phyloP scores from a whole-genome alignment of 2,888 invertebrate genomes.

The Nomada fabriciana region DNA sequence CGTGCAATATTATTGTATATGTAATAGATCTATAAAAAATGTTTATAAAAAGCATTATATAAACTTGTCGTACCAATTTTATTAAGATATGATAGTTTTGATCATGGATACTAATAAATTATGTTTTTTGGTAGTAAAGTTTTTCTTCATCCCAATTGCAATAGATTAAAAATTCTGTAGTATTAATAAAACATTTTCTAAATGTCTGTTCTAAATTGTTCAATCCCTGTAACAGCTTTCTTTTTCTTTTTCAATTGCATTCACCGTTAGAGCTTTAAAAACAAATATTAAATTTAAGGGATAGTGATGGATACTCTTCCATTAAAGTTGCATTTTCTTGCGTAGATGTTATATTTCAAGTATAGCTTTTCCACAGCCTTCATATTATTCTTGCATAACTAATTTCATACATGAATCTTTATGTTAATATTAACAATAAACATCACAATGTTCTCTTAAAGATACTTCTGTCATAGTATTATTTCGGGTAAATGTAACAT shows the following conservation, averaged over 20 bases:
- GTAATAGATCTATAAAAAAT: neutral
- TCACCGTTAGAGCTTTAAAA: neutral
- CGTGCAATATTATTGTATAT: conserved; percentile 44
- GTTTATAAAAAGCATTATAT: neutral
- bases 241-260: conserved; percentile 9
- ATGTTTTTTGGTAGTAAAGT: neutral
- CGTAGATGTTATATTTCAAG: conserved; percentile 69
- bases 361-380: conserved; percentile 76
- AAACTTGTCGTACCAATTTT: conserved; percentile 9
- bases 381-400: conserved; percentile 64
- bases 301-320: conserved; percentile 49
- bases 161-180: neutral
- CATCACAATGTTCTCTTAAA: conserved; percentile 70
- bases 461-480: conserved; percentile 49
- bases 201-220: too few species aligned
- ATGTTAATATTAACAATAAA: conserved; percentile 69
- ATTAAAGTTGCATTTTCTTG: conserved; percentile 61
- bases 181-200: too few species aligned
- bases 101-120: conserved; percentile 4
- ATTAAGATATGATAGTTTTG: conserved; percentile 19
- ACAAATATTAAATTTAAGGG: conserved; percentile 41
- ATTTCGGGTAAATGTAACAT: conserved; percentile 45
- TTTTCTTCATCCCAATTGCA: neutral
- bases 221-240: too few species aligned
- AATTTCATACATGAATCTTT: conserved; percentile 71